Evolutionary conservation across 2,113 vertebrate species (phyloP).

Genomic region (Oreotrochilus melanogaster): DNA sequence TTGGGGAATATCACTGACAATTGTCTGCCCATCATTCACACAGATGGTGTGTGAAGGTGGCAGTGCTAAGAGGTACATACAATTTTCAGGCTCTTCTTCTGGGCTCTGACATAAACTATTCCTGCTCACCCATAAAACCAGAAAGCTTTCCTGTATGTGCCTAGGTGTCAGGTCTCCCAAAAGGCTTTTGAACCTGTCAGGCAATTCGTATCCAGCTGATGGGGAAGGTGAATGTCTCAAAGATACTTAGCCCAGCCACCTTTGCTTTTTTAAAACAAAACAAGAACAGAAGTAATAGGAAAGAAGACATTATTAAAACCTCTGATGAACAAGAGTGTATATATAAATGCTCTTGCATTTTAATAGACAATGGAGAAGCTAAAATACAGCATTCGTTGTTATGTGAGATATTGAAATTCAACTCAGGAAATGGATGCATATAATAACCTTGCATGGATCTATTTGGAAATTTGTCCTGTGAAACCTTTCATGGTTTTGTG

Average conservation of each 20-base stretch:
- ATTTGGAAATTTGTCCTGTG: neutral
- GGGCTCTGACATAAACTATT: neutral
- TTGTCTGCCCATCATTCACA: neutral
- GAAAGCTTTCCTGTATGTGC: neutral
- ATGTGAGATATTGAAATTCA: neutral
- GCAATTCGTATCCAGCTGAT: neutral
- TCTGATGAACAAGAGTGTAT: neutral
- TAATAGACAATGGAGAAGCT: neutral
- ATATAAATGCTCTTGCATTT: neutral
- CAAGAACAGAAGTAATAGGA: neutral
- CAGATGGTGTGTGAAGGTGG: neutral
- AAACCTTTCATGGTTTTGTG: neutral
- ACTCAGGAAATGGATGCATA: neutral
- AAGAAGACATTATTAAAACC: neutral
- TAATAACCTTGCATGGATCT: neutral
- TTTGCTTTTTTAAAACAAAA: neutral
- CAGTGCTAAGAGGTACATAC: neutral
- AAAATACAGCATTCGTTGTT: neutral
- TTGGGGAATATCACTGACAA: neutral
- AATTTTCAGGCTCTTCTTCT: neutral
- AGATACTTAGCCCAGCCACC: neutral
- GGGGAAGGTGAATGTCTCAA: neutral
- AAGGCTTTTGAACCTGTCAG: neutral
- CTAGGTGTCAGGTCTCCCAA: neutral
- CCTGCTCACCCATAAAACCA: neutral